Conservation (phyloP, 2,888 invertebrate genomes). For the Hirtodrosophila confusa region DNA sequence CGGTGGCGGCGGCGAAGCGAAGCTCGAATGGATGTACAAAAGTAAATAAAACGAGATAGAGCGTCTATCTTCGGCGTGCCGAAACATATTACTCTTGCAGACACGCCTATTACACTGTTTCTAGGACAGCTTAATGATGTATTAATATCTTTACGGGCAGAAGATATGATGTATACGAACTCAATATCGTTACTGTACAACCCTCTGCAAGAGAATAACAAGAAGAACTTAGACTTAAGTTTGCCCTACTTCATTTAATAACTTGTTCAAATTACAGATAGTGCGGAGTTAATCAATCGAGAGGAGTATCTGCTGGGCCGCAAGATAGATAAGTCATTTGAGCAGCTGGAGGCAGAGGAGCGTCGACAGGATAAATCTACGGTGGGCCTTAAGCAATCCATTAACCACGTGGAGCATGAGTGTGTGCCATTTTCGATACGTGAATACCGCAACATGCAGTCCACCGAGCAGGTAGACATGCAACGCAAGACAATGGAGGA, state of each 20-base stretch:
- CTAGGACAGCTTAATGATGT: too few relatives aligned
- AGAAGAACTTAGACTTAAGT: too few relatives aligned
- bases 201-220: too few relatives aligned
- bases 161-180: too few relatives aligned
- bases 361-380: constrained; percentile 69
- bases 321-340: constrained; percentile 89
- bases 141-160: too few relatives aligned
- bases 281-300: constrained; percentile 85
- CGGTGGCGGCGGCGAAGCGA: constrained; percentile 84
- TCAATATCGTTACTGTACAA: too few relatives aligned
- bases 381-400: constrained; percentile 84
- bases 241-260: too few relatives aligned
- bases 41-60: constrained; percentile 73
- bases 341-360: constrained; percentile 87
- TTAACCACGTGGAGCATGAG: constrained; percentile 90
- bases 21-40: constrained; percentile 96
- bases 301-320: constrained; percentile 96
- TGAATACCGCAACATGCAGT: constrained; percentile 84
- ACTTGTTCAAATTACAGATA: constrained; percentile 55
- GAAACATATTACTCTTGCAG: not conserved
- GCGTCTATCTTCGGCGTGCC: too few relatives aligned
- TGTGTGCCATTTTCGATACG: constrained; percentile 91
- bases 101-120: not conserved
- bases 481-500: constrained; percentile 96
- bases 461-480: constrained; percentile 91